Percentiles rank a stretch among this genome's conserved stretches.
phyloP scores from a whole-genome alignment of 2,113 vertebrate species.

The Eclectus roratus region DNA sequence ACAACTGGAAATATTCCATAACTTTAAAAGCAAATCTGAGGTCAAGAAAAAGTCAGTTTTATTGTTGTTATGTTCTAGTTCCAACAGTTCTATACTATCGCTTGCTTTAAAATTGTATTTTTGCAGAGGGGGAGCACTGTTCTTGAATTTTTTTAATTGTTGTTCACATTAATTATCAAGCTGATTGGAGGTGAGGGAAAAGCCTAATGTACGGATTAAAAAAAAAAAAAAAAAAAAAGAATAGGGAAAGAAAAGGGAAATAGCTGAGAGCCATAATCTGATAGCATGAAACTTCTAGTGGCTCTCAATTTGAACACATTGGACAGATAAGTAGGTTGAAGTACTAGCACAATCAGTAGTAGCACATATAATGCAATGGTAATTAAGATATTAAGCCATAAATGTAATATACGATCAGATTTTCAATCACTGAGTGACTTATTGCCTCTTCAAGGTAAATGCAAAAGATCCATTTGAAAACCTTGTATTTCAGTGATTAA shows the following conservation, averaged over 20 bases:
- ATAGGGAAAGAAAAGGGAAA: not conserved
- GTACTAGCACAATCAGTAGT: not conserved
- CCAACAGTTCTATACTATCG: not conserved
- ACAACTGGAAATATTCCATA: slow-evolving; percentile 11
- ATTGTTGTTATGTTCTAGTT: not conserved
- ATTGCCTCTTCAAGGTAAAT: not conserved
- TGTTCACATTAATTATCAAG: not conserved
- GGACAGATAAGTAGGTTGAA: not conserved
- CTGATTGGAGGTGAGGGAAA: not conserved
- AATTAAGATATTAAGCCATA: not conserved
- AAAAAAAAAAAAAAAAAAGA: not conserved
- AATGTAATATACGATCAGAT: not conserved
- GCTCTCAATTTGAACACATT: not conserved
- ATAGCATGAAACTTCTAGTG: not conserved
- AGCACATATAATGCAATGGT: not conserved
- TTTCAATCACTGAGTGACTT: not conserved
- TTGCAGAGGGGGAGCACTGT: not conserved
- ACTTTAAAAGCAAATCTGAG: not conserved
- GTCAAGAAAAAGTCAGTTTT: not conserved
- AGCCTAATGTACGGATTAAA: not conserved
- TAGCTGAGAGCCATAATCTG: not conserved
- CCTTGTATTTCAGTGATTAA: not conserved
- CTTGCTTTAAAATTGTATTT: not conserved
- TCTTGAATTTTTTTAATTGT: not conserved
- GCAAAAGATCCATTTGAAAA: not conserved